phyloP scores from a whole-genome alignment of 2,797 vertebrate species.

The Anabacerthia variegaticeps region DNA sequence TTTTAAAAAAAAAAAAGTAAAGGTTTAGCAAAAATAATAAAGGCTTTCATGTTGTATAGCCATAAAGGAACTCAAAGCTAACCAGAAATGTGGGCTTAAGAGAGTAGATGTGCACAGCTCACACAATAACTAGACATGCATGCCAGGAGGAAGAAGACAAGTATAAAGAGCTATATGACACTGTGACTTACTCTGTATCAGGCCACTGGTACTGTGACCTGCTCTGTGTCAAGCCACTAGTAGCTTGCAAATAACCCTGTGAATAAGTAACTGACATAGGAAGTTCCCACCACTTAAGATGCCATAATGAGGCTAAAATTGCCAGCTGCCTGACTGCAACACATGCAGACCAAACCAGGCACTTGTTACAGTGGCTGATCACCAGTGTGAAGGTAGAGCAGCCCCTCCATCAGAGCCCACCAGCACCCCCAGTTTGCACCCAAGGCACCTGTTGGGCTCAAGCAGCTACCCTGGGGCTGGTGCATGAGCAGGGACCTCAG shows the following conservation, averaged over 20 bases:
- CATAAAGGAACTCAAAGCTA: background rate
- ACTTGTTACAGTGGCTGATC: background rate
- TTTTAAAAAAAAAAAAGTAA: background rate
- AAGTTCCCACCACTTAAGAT: background rate
- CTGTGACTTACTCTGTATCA: background rate
- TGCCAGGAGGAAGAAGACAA: background rate
- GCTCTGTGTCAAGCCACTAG: background rate
- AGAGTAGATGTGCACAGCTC: background rate
- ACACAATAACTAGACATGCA: background rate
- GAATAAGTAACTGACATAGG: background rate
- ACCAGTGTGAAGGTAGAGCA: background rate
- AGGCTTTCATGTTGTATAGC: background rate
- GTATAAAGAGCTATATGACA: background rate
- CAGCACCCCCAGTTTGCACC: background rate
- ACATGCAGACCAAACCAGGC: background rate
- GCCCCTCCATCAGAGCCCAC: background rate
- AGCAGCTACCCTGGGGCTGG: background rate
- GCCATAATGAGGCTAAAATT: background rate
- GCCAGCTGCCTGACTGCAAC: background rate
- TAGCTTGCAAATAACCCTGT: background rate
- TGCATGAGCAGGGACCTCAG: background rate
- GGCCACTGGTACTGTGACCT: background rate
- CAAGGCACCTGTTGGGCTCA: fast-evolving
- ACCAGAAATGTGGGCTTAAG: background rate
- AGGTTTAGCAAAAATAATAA: background rate